Evolutionary conservation across 2,113 vertebrate species (phyloP).

Genomic region (Oreochromis aureus): DNA sequence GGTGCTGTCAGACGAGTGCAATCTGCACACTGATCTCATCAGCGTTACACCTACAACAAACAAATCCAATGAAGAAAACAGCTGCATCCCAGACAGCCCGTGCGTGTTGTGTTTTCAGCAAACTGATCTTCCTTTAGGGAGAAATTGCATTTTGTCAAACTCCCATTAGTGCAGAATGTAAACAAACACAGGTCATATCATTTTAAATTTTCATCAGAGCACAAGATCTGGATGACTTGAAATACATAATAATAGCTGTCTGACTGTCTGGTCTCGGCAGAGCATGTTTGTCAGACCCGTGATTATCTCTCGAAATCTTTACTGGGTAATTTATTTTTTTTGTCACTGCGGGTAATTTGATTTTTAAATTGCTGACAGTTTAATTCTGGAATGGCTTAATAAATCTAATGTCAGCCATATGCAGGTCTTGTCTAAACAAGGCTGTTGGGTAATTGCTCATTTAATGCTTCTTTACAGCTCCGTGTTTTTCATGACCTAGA

Average conservation of each 20-base stretch:
- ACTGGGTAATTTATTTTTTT: background rate
- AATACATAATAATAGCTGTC: background rate
- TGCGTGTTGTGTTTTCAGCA: background rate
- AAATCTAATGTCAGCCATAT: slow-evolving; percentile 11
- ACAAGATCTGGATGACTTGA: background rate
- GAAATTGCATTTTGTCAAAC: background rate
- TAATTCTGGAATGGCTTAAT: slow-evolving; percentile 25
- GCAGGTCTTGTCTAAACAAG: slow-evolving; percentile 41
- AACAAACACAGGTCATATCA: slow-evolving; percentile 26
- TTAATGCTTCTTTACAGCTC: background rate
- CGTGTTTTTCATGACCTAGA: slow-evolving; percentile 13
- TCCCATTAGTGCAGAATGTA: background rate
- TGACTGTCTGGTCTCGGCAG: background rate
- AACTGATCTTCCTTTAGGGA: background rate
- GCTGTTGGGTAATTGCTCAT: slow-evolving; percentile 33
- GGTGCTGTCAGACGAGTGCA: background rate
- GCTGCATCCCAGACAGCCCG: background rate
- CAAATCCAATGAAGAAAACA: background rate
- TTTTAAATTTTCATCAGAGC: background rate
- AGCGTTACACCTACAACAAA: background rate
- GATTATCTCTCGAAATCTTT: slow-evolving; percentile 7
- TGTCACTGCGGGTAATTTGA: background rate
- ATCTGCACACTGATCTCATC: slow-evolving; percentile 24
- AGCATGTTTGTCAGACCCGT: background rate
- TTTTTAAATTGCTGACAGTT: slow-evolving; percentile 41